Evolutionary conservation across 2,797 vertebrate species (phyloP), one percentile per base, ranked within the genome.

Genomic region (Coracias cyanogaster): DNA sequence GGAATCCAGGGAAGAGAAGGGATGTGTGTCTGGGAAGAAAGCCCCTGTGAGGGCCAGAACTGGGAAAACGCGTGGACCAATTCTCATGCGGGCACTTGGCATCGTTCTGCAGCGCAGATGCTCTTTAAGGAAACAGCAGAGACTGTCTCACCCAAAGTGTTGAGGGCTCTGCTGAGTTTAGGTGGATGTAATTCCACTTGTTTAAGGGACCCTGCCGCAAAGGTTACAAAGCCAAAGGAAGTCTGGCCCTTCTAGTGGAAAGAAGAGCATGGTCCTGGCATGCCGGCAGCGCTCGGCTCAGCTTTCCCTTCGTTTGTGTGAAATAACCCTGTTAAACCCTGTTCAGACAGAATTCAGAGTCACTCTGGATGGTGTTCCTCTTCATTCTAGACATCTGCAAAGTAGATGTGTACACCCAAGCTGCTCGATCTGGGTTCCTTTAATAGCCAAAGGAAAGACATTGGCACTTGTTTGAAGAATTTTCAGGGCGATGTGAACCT

Each of bases 81-180:
- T 58, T 24, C 28, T 55, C 4, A 0, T 33, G 39, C 0, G 0
- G 29, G 10, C 16, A 39, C 16, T 54, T 79, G 39, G 31, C 19
- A 22, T 46, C 62, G 48, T 60, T 74, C 48, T 77, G 61, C n/a
- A 86, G 61, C 8, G 48, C 24, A 74, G 71, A 41, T 51, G 52
- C 17, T 91, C 48, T 41, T 58, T 51, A 66, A 54, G 18, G 24
- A 84, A 46, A 31, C 25, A 62, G 29, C 15, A 89, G 43, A 89
- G 33, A 45, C 25, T 58, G 14, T 74, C 84, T 81, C 41, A n/a
- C 20, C 12, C 65, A 67, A 60, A 24, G 19, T 78, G 29, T 19
- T 70, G 61, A 91, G 8, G 43, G 45, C n/a, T n/a, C 8, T 13
- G 49, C 20, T 54, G 51, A 81, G 70, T 80, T 89, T 45, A 77